phyloP scores from a whole-genome alignment of 2,797 vertebrate species.

The Taeniopygia guttata region DNA sequence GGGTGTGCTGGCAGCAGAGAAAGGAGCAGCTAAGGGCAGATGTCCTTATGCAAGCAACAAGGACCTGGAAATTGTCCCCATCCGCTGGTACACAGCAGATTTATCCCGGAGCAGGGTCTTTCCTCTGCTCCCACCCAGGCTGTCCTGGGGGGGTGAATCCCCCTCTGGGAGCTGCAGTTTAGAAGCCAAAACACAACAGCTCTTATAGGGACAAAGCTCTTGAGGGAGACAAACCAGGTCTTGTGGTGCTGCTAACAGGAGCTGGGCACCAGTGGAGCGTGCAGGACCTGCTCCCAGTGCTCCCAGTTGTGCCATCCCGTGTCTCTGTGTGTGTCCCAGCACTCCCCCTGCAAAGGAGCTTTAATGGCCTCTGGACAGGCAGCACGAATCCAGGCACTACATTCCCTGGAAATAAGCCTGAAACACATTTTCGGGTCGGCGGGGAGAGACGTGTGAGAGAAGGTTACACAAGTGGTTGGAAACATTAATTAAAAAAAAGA shows the following conservation, averaged over 20 bases:
- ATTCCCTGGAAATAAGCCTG: conserved; percentile 10
- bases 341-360: neutral
- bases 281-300: neutral
- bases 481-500: conserved; percentile 36
- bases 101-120: neutral
- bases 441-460: neutral
- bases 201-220: no score
- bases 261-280: conserved; percentile 4
- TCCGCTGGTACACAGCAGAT: rapidly evolving
- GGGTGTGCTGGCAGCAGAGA: neutral
- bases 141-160: neutral
- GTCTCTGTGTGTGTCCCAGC: neutral
- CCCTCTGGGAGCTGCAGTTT: neutral
- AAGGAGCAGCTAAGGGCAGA: neutral
- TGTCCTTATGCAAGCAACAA: neutral
- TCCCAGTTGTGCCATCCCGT: neutral
- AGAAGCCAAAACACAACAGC: neutral
- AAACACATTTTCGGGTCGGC: neutral
- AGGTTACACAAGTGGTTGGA: conserved; percentile 33
- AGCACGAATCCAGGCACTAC: neutral
- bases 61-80: neutral
- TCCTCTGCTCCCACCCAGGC: neutral
- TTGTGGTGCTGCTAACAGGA: neutral
- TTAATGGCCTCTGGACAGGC: neutral
- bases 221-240: no score